These are phyloP conservation scores for Sitophilus oryzae DNA, from an alignment of 1,140 invertebrate species.

Conservation along the genomic window DNA sequence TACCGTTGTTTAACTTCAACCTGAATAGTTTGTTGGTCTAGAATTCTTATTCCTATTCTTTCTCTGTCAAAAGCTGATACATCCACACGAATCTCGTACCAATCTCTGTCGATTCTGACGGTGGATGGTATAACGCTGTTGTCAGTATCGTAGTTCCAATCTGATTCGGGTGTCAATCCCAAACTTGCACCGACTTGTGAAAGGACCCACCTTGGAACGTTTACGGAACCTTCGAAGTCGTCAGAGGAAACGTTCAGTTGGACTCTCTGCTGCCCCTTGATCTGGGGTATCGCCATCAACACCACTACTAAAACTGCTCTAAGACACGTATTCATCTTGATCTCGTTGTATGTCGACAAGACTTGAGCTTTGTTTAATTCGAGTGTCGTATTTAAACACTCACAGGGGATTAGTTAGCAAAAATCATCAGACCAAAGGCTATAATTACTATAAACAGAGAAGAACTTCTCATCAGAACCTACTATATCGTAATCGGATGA, in stretches of 20 bases:
- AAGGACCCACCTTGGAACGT: slow-evolving; percentile 9
- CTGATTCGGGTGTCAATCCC: background rate
- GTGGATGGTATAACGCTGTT: slow-evolving; percentile 5
- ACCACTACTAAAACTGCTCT: slow-evolving; percentile 1
- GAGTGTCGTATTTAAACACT: too few relatives aligned
- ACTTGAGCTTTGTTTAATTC: too few relatives aligned
- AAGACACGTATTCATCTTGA: too few relatives aligned
- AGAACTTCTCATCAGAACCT: too few relatives aligned
- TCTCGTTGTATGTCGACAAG: too few relatives aligned
- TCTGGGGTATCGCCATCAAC: background rate
- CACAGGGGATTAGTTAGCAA: too few relatives aligned
- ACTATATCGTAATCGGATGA: too few relatives aligned
- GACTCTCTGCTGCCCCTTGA: background rate
- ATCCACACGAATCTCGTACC: slow-evolving; percentile 10
- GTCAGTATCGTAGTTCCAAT: background rate
- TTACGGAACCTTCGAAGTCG: background rate
- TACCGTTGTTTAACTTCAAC: slow-evolving; percentile 9
- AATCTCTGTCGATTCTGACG: slow-evolving; percentile 5
- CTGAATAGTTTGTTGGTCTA: background rate
- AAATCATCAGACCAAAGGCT: too few relatives aligned
- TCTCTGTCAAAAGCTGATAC: slow-evolving; percentile 4
- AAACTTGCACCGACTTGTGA: slow-evolving; percentile 2
- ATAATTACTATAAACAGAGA: too few relatives aligned
- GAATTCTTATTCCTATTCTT: slow-evolving; percentile 5
- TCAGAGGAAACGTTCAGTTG: slow-evolving; percentile 2